Conservation (phyloP, 2,797 vertebrate species). For the Varecia variegata region DNA sequence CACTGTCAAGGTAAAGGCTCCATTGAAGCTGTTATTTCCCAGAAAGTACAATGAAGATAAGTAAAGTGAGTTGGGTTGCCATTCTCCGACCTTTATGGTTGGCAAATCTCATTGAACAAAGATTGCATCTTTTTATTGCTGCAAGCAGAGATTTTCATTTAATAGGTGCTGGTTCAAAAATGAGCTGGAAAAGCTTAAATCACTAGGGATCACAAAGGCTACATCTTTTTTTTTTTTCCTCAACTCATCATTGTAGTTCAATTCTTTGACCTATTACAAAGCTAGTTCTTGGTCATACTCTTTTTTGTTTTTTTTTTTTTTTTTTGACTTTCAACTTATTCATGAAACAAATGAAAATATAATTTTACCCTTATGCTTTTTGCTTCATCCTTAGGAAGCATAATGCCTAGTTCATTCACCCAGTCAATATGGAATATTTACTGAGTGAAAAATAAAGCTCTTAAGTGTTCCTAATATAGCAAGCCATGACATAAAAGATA, state of each 20-base stretch:
- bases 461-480: background rate
- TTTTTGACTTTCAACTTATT: slow-evolving; percentile 19
- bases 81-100: slow-evolving; percentile 44
- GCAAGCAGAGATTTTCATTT: slow-evolving; percentile 42
- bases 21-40: slow-evolving; percentile 26
- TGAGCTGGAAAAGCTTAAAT: slow-evolving; percentile 19
- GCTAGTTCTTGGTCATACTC: slow-evolving; percentile 30
- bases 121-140: slow-evolving; percentile 44
- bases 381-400: background rate
- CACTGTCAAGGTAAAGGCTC: slow-evolving; percentile 86
- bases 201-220: background rate
- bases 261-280: slow-evolving; percentile 41
- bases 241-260: slow-evolving; percentile 36
- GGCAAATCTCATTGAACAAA: slow-evolving; percentile 36
- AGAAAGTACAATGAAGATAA: background rate
- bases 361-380: background rate
- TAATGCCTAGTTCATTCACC: background rate
- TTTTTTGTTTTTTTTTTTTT: slow-evolving; percentile 19
- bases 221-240: background rate
- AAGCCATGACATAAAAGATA: background rate
- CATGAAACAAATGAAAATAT: slow-evolving; percentile 45
- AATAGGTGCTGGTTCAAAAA: slow-evolving; percentile 38
- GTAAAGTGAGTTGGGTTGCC: background rate
- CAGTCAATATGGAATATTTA: background rate
- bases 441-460: background rate